phyloP scores from a whole-genome alignment of 2,888 invertebrate genomes.

The Pycnomerus fuliginosus region DNA sequence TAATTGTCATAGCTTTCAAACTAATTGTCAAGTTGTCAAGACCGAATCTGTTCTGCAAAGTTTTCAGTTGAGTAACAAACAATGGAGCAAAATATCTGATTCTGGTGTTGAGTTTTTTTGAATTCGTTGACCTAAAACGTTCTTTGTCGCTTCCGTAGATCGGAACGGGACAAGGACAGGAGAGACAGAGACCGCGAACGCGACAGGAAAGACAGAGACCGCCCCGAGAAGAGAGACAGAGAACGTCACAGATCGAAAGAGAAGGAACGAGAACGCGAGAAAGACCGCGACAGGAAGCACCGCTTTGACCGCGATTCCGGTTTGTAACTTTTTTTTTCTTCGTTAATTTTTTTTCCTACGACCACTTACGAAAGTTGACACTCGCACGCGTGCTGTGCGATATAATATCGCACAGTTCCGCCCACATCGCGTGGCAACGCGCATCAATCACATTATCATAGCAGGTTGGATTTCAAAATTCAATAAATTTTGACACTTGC shows the following conservation, averaged over 20 bases:
- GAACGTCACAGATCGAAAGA: constrained; percentile 35
- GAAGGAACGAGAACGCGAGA: constrained; percentile 39
- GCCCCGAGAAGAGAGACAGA: constrained; percentile 38
- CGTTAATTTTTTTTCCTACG: no score
- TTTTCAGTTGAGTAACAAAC: neutral
- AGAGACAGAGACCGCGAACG: constrained; percentile 33
- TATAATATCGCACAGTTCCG: no score
- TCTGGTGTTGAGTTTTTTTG: neutral
- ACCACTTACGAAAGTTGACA: no score
- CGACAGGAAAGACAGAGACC: constrained; percentile 34
- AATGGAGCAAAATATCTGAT: neutral
- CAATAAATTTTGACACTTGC: no score
- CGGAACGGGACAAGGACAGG: constrained; percentile 1
- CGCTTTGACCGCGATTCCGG: constrained; percentile 45
- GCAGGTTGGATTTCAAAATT: no score
- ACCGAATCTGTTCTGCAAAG: neutral
- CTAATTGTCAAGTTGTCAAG: no score
- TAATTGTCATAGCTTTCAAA: no score
- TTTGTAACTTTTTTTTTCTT: constrained; percentile 31
- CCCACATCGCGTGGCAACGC: no score
- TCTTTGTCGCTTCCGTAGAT: constrained; percentile 17
- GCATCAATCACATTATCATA: no score
- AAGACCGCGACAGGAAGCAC: constrained; percentile 38
- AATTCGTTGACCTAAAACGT: neutral
- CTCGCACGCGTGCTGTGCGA: no score